Evolutionary conservation across 2,888 invertebrate genomes (phyloP).

Genomic region (Parapristionchus giblindavisi): DNA sequence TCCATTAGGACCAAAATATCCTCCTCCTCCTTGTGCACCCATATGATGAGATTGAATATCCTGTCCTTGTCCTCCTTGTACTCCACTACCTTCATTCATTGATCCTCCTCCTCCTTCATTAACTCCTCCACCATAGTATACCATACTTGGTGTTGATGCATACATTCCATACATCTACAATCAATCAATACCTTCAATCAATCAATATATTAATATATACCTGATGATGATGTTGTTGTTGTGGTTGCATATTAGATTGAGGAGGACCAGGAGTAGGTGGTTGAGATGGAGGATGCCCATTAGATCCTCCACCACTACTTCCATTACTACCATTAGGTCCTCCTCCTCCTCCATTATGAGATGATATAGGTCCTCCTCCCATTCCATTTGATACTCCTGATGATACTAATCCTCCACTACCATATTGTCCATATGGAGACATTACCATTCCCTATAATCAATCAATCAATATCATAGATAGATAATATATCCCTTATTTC

Average conservation of each 20-base stretch:
- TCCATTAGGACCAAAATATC: background rate
- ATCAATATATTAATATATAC: no score
- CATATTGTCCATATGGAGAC: no score
- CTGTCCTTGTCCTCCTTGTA: no score
- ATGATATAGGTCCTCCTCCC: background rate
- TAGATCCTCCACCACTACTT: no score
- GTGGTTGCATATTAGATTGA: background rate
- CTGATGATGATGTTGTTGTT: background rate
- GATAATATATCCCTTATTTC: background rate
- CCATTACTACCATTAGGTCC: constrained; percentile 8
- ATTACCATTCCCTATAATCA: background rate
- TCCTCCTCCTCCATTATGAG: constrained; percentile 22
- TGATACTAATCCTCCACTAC: no score
- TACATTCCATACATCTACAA: no score
- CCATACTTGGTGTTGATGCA: no score
- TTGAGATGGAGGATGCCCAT: constrained; percentile 23
- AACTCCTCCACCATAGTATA: background rate
- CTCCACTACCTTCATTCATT: no score
- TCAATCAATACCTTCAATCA: no score
- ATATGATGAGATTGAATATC: no score
- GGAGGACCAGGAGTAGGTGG: constrained; percentile 30
- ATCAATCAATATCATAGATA: background rate
- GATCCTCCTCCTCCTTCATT: no score
- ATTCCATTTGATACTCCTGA: no score
- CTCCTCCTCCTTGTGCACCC: background rate